Conservation (phyloP, 2,888 invertebrate species). For the Caenorhabditis zanzibari region DNA sequence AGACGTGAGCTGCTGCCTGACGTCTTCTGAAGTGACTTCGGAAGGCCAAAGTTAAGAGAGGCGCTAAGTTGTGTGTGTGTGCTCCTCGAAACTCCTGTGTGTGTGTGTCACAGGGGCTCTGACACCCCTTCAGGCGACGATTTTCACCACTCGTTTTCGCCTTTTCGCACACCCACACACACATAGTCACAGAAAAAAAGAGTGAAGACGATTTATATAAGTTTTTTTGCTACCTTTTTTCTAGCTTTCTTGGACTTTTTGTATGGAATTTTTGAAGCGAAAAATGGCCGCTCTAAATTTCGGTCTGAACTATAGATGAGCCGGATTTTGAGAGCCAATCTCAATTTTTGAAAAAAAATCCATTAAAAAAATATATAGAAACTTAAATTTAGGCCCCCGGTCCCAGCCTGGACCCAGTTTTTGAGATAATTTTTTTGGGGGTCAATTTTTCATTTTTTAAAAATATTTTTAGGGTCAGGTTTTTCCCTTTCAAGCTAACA, state of each 20-base stretch:
- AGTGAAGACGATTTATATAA: neutral
- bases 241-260: neutral
- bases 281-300: too few relatives aligned
- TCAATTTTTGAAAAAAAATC: too few relatives aligned
- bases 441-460: too few relatives aligned
- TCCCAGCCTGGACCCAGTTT: too few relatives aligned
- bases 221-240: neutral
- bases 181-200: neutral
- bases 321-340: too few relatives aligned
- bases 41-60: slow-evolving; percentile 24
- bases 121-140: slow-evolving; percentile 33
- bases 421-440: too few relatives aligned
- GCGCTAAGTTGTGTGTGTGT: slow-evolving; percentile 36
- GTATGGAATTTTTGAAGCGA: too few relatives aligned
- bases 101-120: neutral
- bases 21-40: slow-evolving; percentile 37
- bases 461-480: too few relatives aligned
- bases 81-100: neutral
- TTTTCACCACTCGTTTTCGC: slow-evolving; percentile 27
- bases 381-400: too few relatives aligned
- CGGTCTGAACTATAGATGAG: too few relatives aligned
- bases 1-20: neutral
- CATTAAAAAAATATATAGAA: too few relatives aligned
- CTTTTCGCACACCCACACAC: slow-evolving; percentile 18
- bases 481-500: too few relatives aligned